Evolutionary conservation across 2,113 vertebrate species (phyloP), one percentile per base, ranked within the genome.

Genomic region (Phoxinus phoxinus): DNA sequence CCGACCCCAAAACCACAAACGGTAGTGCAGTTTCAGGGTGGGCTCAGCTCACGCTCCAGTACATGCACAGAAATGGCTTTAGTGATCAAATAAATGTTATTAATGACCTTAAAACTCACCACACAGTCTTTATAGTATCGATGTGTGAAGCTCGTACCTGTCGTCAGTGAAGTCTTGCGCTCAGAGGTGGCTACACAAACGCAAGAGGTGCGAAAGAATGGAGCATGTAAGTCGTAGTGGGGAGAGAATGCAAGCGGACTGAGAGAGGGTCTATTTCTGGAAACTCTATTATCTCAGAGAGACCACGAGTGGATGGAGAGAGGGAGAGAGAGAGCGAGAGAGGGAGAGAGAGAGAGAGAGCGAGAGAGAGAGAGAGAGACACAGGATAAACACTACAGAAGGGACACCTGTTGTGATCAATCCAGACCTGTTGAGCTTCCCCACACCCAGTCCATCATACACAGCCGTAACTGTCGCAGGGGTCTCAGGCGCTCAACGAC

Each of bases 231-330:
- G 65, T 80, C 25, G 23, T 72, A 80, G 32, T 81, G 30, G 71
- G 19, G 27, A 79, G 79, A 79, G 73, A 77, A 86, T 46, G 72
- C 61, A 77, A 51, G 21, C 46, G 15, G 65, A 41, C 75, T 53
- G 35, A 63, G 5, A 87, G 87, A 71, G 85, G 75, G 71, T 84
- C 91, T 95, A 93, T 94, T 94, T 94, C 88, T 89, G 90, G 94
- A 86, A 90, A 90, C 90, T 86, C 76, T 74, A 79, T 87, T 80
- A 89, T 86, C 85, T 90, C 84, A 87, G 74, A 84, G 35, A 56
- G 58, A 61, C 69, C 78, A 77, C 76, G 74, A 73, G 87, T 83
- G 78, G 2, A 41, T 76, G 27, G 85, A n/a, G 75, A 61, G 72
- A 85, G 53, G 79, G 6, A 65, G 15, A 74, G 85, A 69, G 71